phyloP scores from a whole-genome alignment of 2,113 vertebrate genomes.

The Fulica atra region DNA sequence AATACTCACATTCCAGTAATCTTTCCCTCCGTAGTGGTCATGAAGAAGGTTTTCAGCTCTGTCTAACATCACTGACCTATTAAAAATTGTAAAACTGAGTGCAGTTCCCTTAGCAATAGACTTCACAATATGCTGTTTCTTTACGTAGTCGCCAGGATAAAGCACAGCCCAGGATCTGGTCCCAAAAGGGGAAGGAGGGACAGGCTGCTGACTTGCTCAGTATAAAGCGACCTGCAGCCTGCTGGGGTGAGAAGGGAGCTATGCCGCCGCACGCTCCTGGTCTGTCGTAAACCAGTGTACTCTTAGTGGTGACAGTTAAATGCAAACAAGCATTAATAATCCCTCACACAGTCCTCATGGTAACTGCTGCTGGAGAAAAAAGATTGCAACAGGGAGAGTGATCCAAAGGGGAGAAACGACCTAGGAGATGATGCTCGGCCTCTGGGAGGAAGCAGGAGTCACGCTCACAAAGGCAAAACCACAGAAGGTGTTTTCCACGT shows the following conservation, averaged over 20 bases:
- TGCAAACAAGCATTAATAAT: background rate
- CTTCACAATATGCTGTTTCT: background rate
- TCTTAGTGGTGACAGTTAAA: background rate
- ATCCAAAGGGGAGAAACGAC: background rate
- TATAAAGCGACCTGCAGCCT: background rate
- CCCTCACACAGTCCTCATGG: background rate
- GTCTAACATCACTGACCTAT: conserved; percentile 93
- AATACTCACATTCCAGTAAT: conserved; percentile 96
- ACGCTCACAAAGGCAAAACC: background rate
- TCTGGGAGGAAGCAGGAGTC: background rate
- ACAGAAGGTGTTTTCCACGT: background rate
- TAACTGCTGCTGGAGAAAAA: background rate
- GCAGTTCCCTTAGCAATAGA: conserved; percentile 8
- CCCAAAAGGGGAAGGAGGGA: background rate
- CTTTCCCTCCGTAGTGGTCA: conserved; percentile 94
- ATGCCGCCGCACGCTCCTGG: background rate
- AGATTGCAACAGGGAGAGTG: background rate
- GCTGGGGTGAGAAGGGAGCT: background rate
- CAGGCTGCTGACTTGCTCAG: background rate
- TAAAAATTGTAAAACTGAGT: conserved; percentile 35
- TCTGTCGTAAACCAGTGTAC: background rate
- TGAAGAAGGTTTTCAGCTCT: conserved; percentile 96
- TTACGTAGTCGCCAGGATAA: background rate
- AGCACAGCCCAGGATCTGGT: background rate
- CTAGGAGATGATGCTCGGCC: background rate